Evolutionary conservation across 2,888 invertebrate species (phyloP), one percentile per base, ranked within the genome.

Genomic region (Hedychridium roseum): DNA sequence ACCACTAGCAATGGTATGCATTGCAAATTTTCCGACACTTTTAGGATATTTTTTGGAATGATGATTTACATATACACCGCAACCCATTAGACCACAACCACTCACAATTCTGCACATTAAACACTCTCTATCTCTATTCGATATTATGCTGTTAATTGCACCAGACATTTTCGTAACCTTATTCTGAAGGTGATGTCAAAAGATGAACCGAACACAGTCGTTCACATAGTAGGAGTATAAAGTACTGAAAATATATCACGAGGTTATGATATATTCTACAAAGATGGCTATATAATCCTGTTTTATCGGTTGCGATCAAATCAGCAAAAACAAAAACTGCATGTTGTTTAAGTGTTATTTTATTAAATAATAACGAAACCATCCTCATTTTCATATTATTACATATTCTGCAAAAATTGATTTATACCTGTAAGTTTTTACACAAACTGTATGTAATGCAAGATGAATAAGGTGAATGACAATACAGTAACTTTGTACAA

Each of bases 61-160:
- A 57, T 83, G 81, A 2, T 81, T 82, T 1, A 88, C 75, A 60
- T 86, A 88, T 50, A 81, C 81, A 52, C 87, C 86, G 49, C 86
- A 85, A 0, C 86, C 87, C 18, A 87, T 70, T 26, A 88, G 78
- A 3, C 88, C 87, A 5, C 80, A 73, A 3, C 87, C 85, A 46
- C 87, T 85, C 0, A 85, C 78, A 14, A 86, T 56, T 65, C 86
- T 82, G 64, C 88, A 88, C 0, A 81, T 79, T 3, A 83, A 60
- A 54, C 88, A 88, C 64, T 87, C 86, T 11, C 82, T 79, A 31
- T 82, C 78, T 50, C 79, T 76, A 43, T 78, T 74, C 14, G 76
- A 74, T 31, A 80, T 74, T 49, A 80, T 72, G 40, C 66, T 71
- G 17, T 61, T 65, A 12, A 64, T 52, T 3, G 64, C 54, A 5